A percentile compares a stretch with the other conserved stretches of the same genome.
phyloP scores from a whole-genome alignment of 2,888 invertebrate genomes.

The Sphaerophoria rueppellii region DNA sequence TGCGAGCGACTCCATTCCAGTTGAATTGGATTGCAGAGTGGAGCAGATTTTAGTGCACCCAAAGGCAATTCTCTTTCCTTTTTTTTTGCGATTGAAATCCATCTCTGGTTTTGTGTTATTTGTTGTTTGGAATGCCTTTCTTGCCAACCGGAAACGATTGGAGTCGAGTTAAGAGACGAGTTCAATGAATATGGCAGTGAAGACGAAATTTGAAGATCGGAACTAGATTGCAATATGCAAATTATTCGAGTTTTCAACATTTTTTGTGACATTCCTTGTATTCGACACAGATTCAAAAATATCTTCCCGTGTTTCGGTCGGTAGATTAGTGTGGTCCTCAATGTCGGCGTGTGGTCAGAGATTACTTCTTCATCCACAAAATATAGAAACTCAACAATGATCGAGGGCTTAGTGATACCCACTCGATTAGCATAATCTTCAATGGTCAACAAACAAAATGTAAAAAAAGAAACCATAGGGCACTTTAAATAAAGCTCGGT shows the following conservation, averaged over 20 bases:
- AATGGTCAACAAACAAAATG: neutral
- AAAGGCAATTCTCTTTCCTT: conserved; percentile 30
- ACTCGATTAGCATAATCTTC: conserved; percentile 62
- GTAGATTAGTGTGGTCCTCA: conserved; percentile 5
- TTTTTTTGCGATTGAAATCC: conserved; percentile 19
- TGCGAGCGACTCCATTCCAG: neutral
- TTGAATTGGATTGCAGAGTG: neutral
- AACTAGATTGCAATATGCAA: conserved; percentile 62
- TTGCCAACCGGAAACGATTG: conserved; percentile 33
- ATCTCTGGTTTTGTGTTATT: neutral
- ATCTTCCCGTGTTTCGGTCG: neutral
- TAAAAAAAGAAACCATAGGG: conserved; percentile 32
- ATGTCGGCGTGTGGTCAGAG: conserved; percentile 51
- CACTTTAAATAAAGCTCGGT: conserved; percentile 41
- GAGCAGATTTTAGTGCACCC: conserved; percentile 34
- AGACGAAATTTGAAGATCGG: conserved; percentile 32
- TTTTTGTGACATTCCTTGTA: conserved; percentile 44
- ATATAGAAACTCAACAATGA: conserved; percentile 48
- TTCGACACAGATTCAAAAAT: neutral
- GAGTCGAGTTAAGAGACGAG: neutral
- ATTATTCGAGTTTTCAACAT: conserved; percentile 8
- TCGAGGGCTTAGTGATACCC: conserved; percentile 33
- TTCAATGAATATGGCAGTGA: conserved; percentile 18
- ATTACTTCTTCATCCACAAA: conserved; percentile 3
- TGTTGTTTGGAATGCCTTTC: conserved; percentile 9